These are phyloP conservation scores for Tuberolachnus salignus DNA, from an alignment of 2,888 invertebrate species.

Conservation along the genomic window DNA sequence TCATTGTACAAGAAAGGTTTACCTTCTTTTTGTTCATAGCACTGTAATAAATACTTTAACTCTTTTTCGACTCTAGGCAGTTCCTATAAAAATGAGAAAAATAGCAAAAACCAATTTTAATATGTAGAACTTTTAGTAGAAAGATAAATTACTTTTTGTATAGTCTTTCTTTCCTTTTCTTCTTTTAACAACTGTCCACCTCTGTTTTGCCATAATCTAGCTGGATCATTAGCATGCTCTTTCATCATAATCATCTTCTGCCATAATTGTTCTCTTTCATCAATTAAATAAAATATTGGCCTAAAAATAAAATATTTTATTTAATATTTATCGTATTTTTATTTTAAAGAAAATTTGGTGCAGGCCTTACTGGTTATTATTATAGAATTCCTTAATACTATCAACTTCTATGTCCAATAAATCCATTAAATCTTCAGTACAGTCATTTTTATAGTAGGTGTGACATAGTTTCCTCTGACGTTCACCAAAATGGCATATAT, in stretches of 20 bases:
- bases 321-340: slow-evolving; percentile 8
- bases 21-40: slow-evolving; percentile 67
- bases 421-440: slow-evolving; percentile 79
- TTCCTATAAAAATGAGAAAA: slow-evolving; percentile 62
- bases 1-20: slow-evolving; percentile 71
- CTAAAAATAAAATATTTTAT: slow-evolving; percentile 62
- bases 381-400: slow-evolving; percentile 71
- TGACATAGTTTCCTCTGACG: slow-evolving; percentile 69
- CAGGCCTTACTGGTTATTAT: slow-evolving; percentile 70
- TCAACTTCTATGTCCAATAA: slow-evolving; percentile 80
- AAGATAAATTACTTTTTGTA: slow-evolving; percentile 65
- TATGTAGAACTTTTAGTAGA: neutral
- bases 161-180: slow-evolving; percentile 83
- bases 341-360: neutral
- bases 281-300: slow-evolving; percentile 71
- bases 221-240: slow-evolving; percentile 76
- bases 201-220: slow-evolving; percentile 75
- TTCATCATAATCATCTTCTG: slow-evolving; percentile 78
- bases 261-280: slow-evolving; percentile 75
- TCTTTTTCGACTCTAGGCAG: slow-evolving; percentile 77
- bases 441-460: slow-evolving; percentile 72
- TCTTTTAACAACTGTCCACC: slow-evolving; percentile 85
- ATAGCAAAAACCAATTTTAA: slow-evolving; percentile 10
- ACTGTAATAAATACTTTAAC: slow-evolving; percentile 66
- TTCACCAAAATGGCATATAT: slow-evolving; percentile 74